phyloP scores from a whole-genome alignment of 2,113 vertebrate species.

The Rhea americana region DNA sequence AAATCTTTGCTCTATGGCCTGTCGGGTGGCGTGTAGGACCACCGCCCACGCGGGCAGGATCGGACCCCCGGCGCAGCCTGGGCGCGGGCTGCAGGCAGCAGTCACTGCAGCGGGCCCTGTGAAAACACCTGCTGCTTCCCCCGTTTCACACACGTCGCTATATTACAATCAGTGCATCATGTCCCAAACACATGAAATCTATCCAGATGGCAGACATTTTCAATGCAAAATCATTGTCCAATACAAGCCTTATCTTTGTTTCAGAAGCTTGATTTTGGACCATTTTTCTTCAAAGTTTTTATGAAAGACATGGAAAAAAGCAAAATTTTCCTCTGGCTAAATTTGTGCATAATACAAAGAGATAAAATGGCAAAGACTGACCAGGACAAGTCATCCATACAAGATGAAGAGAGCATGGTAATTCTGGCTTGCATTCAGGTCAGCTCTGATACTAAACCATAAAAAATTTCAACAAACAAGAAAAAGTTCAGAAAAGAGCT shows the following conservation, averaged over 20 bases:
- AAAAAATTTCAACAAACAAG: neutral
- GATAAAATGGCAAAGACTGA: neutral
- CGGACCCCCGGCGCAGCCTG: neutral
- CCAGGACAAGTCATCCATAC: neutral
- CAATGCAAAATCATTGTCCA: neutral
- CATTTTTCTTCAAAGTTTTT: neutral
- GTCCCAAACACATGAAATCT: neutral
- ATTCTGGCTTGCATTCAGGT: neutral
- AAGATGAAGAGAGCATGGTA: neutral
- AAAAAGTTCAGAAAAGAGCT: neutral
- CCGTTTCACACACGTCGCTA: neutral
- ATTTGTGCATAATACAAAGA: neutral
- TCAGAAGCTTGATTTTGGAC: no score
- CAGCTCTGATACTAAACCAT: neutral
- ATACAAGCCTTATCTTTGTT: neutral
- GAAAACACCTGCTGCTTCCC: no score
- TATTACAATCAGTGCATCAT: neutral
- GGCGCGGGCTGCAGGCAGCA: neutral
- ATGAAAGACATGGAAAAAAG: neutral
- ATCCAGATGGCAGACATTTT: neutral
- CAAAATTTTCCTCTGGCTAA: neutral
- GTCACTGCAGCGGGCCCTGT: fast-evolving
- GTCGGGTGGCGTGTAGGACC: no score
- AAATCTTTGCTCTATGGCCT: neutral
- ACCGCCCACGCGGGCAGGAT: no score